Evolutionary conservation across 2,888 invertebrate species (phyloP).

Genomic region (Spilosoma lubricipeda): DNA sequence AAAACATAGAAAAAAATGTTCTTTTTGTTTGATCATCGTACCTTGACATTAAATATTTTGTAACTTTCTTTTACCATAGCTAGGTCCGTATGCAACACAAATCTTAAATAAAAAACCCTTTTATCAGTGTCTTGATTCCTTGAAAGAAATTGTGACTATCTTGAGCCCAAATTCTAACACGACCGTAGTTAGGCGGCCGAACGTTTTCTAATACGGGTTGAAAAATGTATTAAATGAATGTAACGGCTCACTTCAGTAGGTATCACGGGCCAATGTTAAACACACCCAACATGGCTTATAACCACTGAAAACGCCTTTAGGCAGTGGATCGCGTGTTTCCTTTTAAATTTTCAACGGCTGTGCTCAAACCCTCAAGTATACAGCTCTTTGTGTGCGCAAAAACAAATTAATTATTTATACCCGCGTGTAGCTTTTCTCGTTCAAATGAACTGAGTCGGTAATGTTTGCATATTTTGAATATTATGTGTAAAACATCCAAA

Average conservation of each 20-base stretch:
- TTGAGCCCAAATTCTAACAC: background rate
- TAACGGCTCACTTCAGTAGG: constrained; percentile 11
- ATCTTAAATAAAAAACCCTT: background rate
- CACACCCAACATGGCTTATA: constrained; percentile 56
- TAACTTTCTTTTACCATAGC: too few relatives aligned
- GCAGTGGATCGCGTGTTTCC: constrained; percentile 55
- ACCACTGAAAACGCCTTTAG: constrained; percentile 62
- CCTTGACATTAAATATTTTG: too few relatives aligned
- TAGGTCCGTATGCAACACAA: background rate
- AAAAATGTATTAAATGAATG: constrained; percentile 20
- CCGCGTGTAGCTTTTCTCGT: constrained; percentile 57
- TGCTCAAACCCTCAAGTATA: constrained; percentile 60
- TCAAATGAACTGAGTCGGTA: constrained; percentile 61
- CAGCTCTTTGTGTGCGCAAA: constrained; percentile 69
- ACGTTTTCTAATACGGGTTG: constrained; percentile 3
- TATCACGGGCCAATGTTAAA: constrained; percentile 26
- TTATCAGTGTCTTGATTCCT: constrained; percentile 7
- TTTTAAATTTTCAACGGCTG: constrained; percentile 73
- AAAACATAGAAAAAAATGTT: too few relatives aligned
- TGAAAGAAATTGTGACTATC: constrained; percentile 6
- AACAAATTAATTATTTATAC: constrained; percentile 80
- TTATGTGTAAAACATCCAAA: constrained; percentile 51
- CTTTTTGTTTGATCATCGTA: too few relatives aligned
- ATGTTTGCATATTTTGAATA: constrained; percentile 61
- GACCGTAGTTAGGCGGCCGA: constrained; percentile 7